Percentiles rank a stretch among this genome's conserved stretches.
phyloP scores from a whole-genome alignment of 2,888 invertebrate genomes.

The Nomada fucata region DNA sequence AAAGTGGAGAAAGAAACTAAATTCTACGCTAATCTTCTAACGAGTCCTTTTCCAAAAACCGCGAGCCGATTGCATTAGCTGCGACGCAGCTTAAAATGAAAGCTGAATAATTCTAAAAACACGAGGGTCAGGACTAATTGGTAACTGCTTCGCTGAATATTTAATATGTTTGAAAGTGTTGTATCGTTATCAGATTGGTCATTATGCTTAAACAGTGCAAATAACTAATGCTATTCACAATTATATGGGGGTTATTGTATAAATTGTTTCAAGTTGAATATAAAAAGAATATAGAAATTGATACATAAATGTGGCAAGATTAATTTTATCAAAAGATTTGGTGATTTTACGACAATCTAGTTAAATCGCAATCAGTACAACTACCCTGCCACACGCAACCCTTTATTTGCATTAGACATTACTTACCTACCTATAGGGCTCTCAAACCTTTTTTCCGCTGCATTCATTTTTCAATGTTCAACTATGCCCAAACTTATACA shows the following conservation, averaged over 20 bases:
- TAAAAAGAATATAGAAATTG: neutral
- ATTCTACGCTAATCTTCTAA: neutral
- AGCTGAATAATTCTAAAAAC: neutral
- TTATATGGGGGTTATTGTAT: neutral
- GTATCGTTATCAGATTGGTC: neutral
- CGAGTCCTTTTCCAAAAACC: slow-evolving; percentile 13
- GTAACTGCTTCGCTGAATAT: neutral
- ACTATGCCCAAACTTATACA: slow-evolving; percentile 16
- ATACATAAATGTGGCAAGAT: no score
- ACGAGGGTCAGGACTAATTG: neutral
- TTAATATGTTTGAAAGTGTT: neutral
- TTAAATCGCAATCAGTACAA: slow-evolving; percentile 47
- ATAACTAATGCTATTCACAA: neutral
- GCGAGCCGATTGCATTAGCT: slow-evolving; percentile 21
- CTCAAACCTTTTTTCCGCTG: slow-evolving; percentile 4
- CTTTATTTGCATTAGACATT: slow-evolving; percentile 62
- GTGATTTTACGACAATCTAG: slow-evolving; percentile 30
- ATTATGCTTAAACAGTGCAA: slow-evolving; percentile 4
- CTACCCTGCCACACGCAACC: slow-evolving; percentile 42
- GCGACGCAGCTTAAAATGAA: neutral
- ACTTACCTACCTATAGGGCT: slow-evolving; percentile 52
- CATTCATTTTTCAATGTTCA: slow-evolving; percentile 19
- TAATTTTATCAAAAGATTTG: no score
- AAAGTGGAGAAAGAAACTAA: neutral
- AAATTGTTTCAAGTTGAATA: neutral